These are phyloP conservation scores for Boleophthalmus pectinirostris DNA, from an alignment of 2,113 vertebrate genomes.

Conservation along the genomic window DNA sequence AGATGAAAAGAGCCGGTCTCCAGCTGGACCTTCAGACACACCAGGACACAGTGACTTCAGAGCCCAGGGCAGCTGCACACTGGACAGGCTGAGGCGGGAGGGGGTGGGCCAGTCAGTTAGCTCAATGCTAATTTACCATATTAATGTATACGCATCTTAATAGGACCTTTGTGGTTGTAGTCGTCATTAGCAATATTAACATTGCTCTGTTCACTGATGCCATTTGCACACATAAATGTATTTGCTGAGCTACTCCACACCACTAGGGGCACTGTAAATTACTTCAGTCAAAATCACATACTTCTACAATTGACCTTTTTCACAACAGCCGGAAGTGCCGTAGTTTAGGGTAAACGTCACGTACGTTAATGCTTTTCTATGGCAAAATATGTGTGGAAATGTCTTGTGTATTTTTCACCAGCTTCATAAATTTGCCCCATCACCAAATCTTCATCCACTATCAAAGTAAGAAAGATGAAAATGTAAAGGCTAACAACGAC, in stretches of 20 bases:
- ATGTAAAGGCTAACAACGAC: too few species aligned
- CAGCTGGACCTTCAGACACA: slow-evolving; percentile 76
- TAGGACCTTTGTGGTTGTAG: background rate
- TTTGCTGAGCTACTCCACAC: background rate
- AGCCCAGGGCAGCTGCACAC: slow-evolving; percentile 66
- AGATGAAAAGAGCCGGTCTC: slow-evolving; percentile 71
- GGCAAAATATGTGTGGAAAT: too few species aligned
- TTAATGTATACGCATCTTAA: background rate
- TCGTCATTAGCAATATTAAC: background rate
- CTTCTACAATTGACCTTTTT: too few species aligned
- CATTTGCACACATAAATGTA: background rate
- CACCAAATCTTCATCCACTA: too few species aligned
- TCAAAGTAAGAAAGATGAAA: too few species aligned
- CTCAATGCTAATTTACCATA: background rate
- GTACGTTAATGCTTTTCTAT: too few species aligned
- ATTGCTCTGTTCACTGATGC: background rate
- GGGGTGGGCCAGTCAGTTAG: slow-evolving; percentile 5
- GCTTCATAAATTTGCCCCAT: too few species aligned
- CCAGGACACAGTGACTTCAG: slow-evolving; percentile 70
- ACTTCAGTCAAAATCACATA: too few species aligned
- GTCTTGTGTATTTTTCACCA: too few species aligned
- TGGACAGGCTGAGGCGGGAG: slow-evolving; percentile 30
- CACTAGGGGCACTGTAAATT: background rate
- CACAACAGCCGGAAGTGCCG: too few species aligned
- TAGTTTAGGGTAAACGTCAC: too few species aligned